Evolutionary conservation across 2,888 invertebrate genomes (phyloP).

Genomic region (Chrysodeixis includens): DNA sequence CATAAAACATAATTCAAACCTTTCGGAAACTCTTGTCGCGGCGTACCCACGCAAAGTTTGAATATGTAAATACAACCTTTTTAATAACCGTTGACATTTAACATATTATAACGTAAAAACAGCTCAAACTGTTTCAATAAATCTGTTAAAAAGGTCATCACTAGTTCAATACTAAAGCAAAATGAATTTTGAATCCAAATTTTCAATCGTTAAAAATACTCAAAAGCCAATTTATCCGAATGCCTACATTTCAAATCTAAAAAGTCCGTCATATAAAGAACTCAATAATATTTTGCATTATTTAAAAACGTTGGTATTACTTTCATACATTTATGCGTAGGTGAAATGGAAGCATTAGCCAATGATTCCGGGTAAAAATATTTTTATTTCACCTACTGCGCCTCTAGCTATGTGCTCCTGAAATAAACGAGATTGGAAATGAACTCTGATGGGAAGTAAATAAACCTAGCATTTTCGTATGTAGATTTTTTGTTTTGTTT

Average conservation of each 20-base stretch:
- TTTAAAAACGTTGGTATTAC: slow-evolving; percentile 13
- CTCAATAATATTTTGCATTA: slow-evolving; percentile 21
- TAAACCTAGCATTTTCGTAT: background rate
- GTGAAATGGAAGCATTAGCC: slow-evolving; percentile 17
- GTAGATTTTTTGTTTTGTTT: background rate
- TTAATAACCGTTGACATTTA: background rate
- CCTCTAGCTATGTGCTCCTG: background rate
- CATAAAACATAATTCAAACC: background rate
- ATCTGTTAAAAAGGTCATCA: background rate
- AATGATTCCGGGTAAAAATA: slow-evolving; percentile 6
- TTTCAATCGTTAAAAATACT: slow-evolving; percentile 27
- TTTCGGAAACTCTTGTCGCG: background rate
- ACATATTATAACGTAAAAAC: background rate
- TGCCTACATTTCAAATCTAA: slow-evolving; percentile 44
- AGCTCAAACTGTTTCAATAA: too few species aligned
- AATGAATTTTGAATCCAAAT: slow-evolving; percentile 41
- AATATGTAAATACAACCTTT: background rate
- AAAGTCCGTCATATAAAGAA: slow-evolving; percentile 30
- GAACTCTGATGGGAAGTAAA: background rate
- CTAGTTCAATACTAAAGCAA: slow-evolving; percentile 28
- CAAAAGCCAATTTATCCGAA: slow-evolving; percentile 49
- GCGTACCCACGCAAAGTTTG: background rate
- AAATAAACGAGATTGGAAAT: background rate
- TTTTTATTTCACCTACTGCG: background rate
- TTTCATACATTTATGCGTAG: background rate